Percentiles rank a stretch among this genome's conserved stretches.
phyloP scores from a whole-genome alignment of 2,113 vertebrate species.

The Zosterops lateralis region DNA sequence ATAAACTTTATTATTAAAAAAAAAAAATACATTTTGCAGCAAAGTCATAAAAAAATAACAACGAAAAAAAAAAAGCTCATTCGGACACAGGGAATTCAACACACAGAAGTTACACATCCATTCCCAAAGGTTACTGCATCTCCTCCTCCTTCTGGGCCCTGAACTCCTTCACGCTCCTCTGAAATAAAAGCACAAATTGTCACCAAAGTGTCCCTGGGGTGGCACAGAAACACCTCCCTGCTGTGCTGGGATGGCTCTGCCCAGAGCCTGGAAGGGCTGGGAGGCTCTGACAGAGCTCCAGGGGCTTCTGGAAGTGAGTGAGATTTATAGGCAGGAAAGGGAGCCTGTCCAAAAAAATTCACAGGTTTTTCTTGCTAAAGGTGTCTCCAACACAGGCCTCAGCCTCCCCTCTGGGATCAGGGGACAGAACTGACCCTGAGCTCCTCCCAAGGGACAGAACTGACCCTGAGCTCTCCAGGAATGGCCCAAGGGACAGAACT shows the following conservation, averaged over 20 bases:
- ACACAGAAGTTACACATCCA: neutral
- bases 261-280: neutral
- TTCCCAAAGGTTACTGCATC: conserved; percentile 71
- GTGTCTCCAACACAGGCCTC: neutral
- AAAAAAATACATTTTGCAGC: neutral
- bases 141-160: conserved; percentile 72
- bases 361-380: neutral
- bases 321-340: neutral
- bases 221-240: neutral
- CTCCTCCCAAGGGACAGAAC: neutral
- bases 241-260: neutral
- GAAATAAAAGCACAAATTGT: neutral
- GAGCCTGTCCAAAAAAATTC: neutral
- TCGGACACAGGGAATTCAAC: neutral
- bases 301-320: neutral
- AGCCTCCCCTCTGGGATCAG: neutral
- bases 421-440: neutral
- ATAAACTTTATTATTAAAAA: conserved; percentile 2
- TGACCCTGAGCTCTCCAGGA: neutral
- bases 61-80: fast-evolving
- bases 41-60: neutral
- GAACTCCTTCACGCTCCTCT: conserved; percentile 79
- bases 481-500: neutral
- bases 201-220: fast-evolving
- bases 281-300: neutral